Percentiles rank a stretch among this genome's conserved stretches.
phyloP scores from a whole-genome alignment of 2,888 invertebrate genomes.

The Thymelicus lineola region DNA sequence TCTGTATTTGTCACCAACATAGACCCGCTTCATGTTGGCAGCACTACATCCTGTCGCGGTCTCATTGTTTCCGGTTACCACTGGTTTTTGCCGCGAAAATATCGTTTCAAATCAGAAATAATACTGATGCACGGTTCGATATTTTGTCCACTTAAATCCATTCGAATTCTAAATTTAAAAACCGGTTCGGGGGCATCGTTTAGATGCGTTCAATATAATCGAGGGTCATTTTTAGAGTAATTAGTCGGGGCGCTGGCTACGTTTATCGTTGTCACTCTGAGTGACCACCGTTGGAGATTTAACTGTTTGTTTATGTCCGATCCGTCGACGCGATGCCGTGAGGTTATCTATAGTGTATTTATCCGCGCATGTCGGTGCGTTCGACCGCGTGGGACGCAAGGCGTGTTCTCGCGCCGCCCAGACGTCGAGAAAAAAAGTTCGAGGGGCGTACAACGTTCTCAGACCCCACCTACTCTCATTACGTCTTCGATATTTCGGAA shows the following conservation, averaged over 20 bases:
- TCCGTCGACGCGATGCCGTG: constrained; percentile 71
- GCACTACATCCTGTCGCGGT: constrained; percentile 71
- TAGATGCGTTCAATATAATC: constrained; percentile 16
- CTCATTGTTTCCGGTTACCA: constrained; percentile 73
- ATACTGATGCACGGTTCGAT: constrained; percentile 25
- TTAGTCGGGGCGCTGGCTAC: constrained; percentile 32
- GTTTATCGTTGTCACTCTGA: constrained; percentile 31
- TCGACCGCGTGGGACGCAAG: constrained; percentile 75
- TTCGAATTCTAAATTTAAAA: constrained; percentile 38
- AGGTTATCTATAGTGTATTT: constrained; percentile 68
- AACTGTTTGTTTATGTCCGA: constrained; percentile 64
- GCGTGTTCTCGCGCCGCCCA: constrained; percentile 80
- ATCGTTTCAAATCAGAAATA: constrained; percentile 40
- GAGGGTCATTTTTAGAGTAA: constrained; percentile 33
- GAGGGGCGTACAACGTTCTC: constrained; percentile 73
- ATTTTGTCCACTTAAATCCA: constrained; percentile 28
- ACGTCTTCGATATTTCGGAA: constrained; percentile 77
- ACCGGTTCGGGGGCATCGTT: constrained; percentile 37
- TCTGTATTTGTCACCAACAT: constrained; percentile 65
- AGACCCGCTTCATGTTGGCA: constrained; percentile 78
- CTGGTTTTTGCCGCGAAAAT: constrained; percentile 49
- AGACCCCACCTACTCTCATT: constrained; percentile 82
- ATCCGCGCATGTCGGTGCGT: constrained; percentile 67
- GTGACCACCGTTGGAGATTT: constrained; percentile 6
- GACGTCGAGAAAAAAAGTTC: constrained; percentile 76